Percentiles rank a stretch among this genome's conserved stretches.
Conservation (phyloP, 2,113 vertebrate genomes). For the Gopherus flavomarginatus region DNA sequence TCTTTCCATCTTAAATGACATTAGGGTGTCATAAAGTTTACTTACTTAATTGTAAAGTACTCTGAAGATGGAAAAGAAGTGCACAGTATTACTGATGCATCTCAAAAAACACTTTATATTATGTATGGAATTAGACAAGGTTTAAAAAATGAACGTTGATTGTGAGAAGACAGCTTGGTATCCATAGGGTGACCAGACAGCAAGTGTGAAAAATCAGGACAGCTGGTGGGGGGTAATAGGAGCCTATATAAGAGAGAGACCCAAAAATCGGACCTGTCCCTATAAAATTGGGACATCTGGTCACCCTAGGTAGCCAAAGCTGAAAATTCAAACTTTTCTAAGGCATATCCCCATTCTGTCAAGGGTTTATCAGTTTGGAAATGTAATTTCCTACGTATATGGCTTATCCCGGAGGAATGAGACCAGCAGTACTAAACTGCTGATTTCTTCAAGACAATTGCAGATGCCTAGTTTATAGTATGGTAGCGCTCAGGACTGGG, state of each 20-base stretch:
- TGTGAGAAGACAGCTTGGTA: neutral
- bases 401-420: neutral
- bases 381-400: neutral
- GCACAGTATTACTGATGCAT: neutral
- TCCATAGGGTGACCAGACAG: too few species aligned
- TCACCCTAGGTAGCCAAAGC: neutral
- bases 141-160: neutral
- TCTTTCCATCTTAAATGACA: neutral
- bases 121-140: neutral
- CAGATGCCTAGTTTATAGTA: neutral
- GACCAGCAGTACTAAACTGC: neutral
- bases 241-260: too few species aligned
- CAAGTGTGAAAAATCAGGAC: too few species aligned
- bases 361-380: neutral
- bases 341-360: constrained; percentile 3
- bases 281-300: too few species aligned
- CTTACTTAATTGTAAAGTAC: neutral
- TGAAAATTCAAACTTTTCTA: neutral
- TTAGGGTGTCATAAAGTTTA: fast-evolving
- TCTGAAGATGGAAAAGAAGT: neutral
- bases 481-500: neutral
- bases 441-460: neutral
- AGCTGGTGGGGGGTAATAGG: too few species aligned
- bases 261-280: too few species aligned
- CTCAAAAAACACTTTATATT: neutral